A percentile compares a stretch with the other conserved stretches of the same genome.
These are phyloP conservation scores for Etheostoma spectabile DNA, from an alignment of 2,113 vertebrate genomes.

Conservation along the genomic window DNA sequence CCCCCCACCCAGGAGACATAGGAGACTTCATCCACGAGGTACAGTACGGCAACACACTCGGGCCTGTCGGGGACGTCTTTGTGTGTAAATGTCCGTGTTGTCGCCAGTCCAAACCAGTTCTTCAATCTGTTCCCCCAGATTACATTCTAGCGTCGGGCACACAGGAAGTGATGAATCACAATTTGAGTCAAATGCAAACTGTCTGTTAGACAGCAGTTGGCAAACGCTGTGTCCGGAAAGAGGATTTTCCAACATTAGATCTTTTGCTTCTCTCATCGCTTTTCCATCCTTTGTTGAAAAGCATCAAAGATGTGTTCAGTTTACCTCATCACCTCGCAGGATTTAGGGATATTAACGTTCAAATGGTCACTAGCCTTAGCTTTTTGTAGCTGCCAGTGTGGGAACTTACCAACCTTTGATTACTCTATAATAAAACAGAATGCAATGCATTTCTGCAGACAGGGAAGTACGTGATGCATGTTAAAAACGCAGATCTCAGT, in stretches of 20 bases:
- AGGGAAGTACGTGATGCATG: neutral
- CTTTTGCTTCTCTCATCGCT: slow-evolving; percentile 36
- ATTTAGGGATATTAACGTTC: slow-evolving; percentile 48
- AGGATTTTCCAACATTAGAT: slow-evolving; percentile 37
- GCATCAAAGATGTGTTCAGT: slow-evolving; percentile 54
- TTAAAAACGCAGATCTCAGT: neutral
- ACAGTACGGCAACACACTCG: slow-evolving; percentile 77
- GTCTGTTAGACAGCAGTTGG: slow-evolving; percentile 31
- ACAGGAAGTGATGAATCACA: slow-evolving; percentile 48
- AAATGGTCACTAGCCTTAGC: slow-evolving; percentile 8
- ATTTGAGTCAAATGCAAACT: slow-evolving; percentile 39
- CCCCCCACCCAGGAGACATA: slow-evolving; percentile 97
- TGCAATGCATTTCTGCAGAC: neutral
- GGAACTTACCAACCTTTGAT: neutral
- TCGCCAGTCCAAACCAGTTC: neutral
- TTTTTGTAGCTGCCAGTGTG: slow-evolving; percentile 16
- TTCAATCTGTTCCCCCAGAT: slow-evolving; percentile 13
- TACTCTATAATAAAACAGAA: slow-evolving; percentile 28
- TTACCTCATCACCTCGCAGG: slow-evolving; percentile 49
- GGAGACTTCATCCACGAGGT: slow-evolving; percentile 99
- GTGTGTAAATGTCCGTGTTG: neutral
- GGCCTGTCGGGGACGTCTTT: neutral
- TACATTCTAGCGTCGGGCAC: neutral
- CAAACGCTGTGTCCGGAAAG: slow-evolving; percentile 38
- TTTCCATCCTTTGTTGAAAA: slow-evolving; percentile 26